Evolutionary conservation across 2,888 invertebrate species (phyloP), one percentile per base, ranked within the genome.

Genomic region (Epinotia demarniana): DNA sequence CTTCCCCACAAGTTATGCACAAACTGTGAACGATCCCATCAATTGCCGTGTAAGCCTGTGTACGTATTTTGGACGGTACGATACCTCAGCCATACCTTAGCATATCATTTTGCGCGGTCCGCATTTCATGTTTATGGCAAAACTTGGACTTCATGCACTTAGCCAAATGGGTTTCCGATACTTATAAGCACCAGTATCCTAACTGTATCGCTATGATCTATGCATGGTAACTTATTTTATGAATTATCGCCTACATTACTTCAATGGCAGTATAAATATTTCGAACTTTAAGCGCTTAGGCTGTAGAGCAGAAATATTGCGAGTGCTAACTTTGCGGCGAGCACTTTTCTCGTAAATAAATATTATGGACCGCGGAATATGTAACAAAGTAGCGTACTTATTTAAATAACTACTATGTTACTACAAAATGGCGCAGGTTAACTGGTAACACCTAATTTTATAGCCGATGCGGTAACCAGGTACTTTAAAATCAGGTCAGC

Each of bases 111-210:
- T 89, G 88, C 86, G 87, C 86, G 86, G 85, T 89, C 88, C 91
- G 91, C 93, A 90, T 91, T 91, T 93, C 92, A 92, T 92, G 93
- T 92, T 93, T 93, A 94, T 92, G 87, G 91, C 89, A 88, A 92
- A 94, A 93, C 91, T 93, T 93, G 87, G 89, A 90, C 91, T 92
- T 88, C 90, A 89, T 92, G 92, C 92, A 93, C 93, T 94, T 92
- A 94, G 87, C 91, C 86, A 92, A 94, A 93, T 94, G 92, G 92
- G 87, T 93, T 94, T 92, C 90, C 92, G 91, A 94, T 93, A 93
- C 90, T 92, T 92, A 90, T 89, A 92, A 91, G 84, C 88, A 88
- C 87, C 82, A 86, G 75, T 90, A 88, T 88, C 85, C 85, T 85
- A 85, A 83, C 85, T 84, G 86, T 87, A 89, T 84, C 86, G 87